phyloP scores from a whole-genome alignment of 2,113 vertebrate genomes.

The Pluvialis apricaria region DNA sequence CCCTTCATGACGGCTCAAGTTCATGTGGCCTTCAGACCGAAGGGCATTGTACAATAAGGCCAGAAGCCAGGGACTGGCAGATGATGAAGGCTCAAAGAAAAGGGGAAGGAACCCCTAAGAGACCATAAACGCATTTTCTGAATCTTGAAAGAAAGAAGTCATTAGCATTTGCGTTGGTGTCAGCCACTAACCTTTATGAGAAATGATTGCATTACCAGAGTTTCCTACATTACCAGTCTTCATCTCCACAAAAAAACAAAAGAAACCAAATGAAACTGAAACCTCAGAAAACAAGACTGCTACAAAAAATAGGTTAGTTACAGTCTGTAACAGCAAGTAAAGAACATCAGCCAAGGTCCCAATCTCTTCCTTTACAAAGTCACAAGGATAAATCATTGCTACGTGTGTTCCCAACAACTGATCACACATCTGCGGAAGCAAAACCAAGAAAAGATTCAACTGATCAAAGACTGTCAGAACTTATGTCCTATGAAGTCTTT shows the following conservation, averaged over 20 bases:
- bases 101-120: background rate
- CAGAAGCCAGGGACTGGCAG: background rate
- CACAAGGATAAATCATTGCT: background rate
- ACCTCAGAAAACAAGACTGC: constrained; percentile 14
- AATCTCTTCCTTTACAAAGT: constrained; percentile 30
- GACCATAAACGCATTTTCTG: background rate
- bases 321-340: background rate
- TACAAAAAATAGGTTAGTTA: constrained; percentile 36
- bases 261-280: constrained; percentile 20
- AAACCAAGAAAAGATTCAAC: background rate
- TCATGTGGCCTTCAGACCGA: background rate
- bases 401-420: background rate
- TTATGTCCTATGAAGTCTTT: background rate
- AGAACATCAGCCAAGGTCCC: constrained; percentile 26
- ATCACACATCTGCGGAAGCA: background rate
- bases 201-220: background rate
- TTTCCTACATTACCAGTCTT: background rate
- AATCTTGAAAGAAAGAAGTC: background rate
- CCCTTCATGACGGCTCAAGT: background rate
- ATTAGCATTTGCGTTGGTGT: constrained; percentile 10
- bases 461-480: background rate
- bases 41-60: background rate
- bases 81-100: background rate
- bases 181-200: background rate
- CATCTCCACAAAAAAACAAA: constrained; percentile 20